These are phyloP conservation scores for Poecilia latipinna DNA, from an alignment of 2,113 vertebrate genomes.

Conservation along the genomic window DNA sequence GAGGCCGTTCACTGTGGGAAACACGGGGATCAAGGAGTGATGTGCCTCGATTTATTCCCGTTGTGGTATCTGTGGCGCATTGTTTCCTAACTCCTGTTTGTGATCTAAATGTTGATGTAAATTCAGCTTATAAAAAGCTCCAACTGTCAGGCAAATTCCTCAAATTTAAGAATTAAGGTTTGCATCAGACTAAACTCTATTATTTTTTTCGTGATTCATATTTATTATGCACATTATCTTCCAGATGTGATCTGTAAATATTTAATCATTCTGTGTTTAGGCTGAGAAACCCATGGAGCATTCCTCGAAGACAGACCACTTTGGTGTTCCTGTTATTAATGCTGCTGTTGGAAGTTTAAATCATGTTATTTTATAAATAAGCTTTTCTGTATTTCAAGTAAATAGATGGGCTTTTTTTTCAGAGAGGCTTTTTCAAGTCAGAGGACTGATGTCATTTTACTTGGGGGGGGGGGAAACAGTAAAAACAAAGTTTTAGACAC, in stretches of 20 bases:
- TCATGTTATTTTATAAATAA: constrained; percentile 11
- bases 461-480: constrained; percentile 35
- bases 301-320: not conserved
- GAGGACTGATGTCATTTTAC: constrained; percentile 1
- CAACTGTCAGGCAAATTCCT: not conserved
- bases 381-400: constrained; percentile 6
- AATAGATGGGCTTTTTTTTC: constrained; percentile 3
- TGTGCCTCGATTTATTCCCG: not conserved
- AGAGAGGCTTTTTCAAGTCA: constrained; percentile 33
- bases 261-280: constrained; percentile 10
- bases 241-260: constrained; percentile 2
- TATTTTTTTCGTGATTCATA: not conserved
- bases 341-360: constrained; percentile 8
- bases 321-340: constrained; percentile 10
- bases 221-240: not conserved
- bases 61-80: not conserved
- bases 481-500: constrained; percentile 7
- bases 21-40: not conserved
- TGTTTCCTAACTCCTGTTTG: not conserved
- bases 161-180: not conserved
- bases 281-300: too few species aligned
- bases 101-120: not conserved
- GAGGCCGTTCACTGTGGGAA: constrained; percentile 8
- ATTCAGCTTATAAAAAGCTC: not conserved
- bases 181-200: not conserved